phyloP scores from a whole-genome alignment of 2,113 vertebrate genomes.

The Riparia riparia region DNA sequence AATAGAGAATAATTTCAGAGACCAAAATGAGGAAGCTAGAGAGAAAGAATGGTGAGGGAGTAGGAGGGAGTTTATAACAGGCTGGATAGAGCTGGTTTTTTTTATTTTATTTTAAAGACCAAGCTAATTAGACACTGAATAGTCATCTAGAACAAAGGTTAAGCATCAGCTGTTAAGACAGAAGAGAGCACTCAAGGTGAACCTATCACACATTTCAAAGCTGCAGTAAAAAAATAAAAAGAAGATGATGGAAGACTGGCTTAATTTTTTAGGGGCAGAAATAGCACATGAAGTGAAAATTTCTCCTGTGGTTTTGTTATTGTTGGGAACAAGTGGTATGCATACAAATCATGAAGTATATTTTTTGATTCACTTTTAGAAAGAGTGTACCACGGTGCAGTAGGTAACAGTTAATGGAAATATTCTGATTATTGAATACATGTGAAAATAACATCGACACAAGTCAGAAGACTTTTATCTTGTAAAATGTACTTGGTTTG shows the following conservation, averaged over 20 bases:
- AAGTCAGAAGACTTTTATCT: background rate
- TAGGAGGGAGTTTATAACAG: slow-evolving; percentile 33
- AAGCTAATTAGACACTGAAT: slow-evolving; percentile 64
- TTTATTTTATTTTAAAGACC: slow-evolving; percentile 8
- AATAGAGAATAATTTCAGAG: slow-evolving; percentile 18
- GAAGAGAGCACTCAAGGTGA: slow-evolving; percentile 30
- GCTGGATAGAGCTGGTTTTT: background rate
- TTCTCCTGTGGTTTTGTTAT: background rate
- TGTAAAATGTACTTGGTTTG: background rate
- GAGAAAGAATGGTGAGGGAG: background rate
- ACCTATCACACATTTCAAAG: background rate
- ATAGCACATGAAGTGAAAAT: background rate
- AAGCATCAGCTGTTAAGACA: slow-evolving; percentile 49
- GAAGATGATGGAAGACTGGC: background rate
- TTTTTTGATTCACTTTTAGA: background rate
- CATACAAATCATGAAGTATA: background rate
- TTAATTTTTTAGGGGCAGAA: slow-evolving; percentile 8
- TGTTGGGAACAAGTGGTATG: background rate
- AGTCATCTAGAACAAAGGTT: slow-evolving; percentile 61
- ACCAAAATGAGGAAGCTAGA: slow-evolving; percentile 23
- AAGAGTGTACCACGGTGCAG: background rate
- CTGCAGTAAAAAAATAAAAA: background rate
- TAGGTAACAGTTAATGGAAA: background rate
- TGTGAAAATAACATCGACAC: background rate
- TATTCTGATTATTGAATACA: background rate